Base-by-base conservation (phyloP, 2,113 vertebrate species). In the Aviceda subcristata region DNA sequence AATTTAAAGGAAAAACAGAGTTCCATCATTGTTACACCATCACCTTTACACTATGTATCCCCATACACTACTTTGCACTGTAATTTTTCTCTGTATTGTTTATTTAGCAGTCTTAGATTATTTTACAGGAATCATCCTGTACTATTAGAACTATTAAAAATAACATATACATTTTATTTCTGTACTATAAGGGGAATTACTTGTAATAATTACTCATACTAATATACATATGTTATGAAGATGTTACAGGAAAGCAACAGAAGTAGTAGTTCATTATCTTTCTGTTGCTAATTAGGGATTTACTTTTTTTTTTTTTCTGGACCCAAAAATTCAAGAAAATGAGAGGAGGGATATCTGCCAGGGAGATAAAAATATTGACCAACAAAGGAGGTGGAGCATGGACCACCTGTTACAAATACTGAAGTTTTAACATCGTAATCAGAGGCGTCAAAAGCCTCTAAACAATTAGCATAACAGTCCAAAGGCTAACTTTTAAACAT, bases 1-100 rank as follows among this genome's bases (percentile, higher is more conserved):
- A 96, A 94, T 23, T 51, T 67, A 59, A 88, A 91, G 73, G 76
- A 97, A 81, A 81, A 90, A 74, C 60, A 74, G 80, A 97, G 90
- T 92, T 96, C 56, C 79, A 94, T 93, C 77, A 83, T 34, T 84
- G 69, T 91, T 96, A 96, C 67, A 97, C 85, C 56, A 91, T 86
- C 92, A 97, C 48, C 86, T 96, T 96, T 94, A 96, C 73, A 94
- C 76, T 78, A 57, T 22, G 50, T 75, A 74, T 60, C 26, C 26
- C 36, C 60, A 41, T 11, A 50, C 22, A 67, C 32, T 74, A 55
- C 29, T 55, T 71, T 29, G 63, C 15, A 29, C 2, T 7, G 4
- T 5, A 51, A 59, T 46, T 74, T 50, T 78, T 74, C 83, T 57
- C 69, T 83, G 8, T 39, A 57, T 14, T 79, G 4, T 34, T 86